Base-by-base conservation (phyloP, 2,888 invertebrate species). In the Tanypteryx hageni region DNA sequence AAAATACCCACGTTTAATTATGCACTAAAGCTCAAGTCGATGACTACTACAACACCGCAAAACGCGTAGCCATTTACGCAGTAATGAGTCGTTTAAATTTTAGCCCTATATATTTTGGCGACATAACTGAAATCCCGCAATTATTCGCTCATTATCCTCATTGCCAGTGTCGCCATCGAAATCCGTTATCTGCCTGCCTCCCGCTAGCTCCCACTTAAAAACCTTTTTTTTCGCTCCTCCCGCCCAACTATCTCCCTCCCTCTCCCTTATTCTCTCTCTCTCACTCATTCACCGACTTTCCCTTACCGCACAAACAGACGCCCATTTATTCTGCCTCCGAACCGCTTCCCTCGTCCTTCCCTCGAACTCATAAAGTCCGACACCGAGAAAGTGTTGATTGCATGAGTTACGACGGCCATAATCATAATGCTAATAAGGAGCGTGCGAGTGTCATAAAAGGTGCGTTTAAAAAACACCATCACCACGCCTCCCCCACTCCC, bases 361-460 rank as follows among this genome's bases (percentile, higher is more conserved):
- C 68, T 18, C 31, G 44, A 83, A 68, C 68, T 89, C 89, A 89
- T 89, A 89, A 89, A 89, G 64, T 89, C 89, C 89, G 64, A 89
- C 57, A 83, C 83, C 83, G 83, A 86, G 89, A n/a, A 89, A 89
- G 89, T 68, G 89, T 68, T 89, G 89, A 89, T 89, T 89, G 89
- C 61, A 31, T 68, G 89, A 89, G 89, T 89, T 89, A 89, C 89
- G 89, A 27, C 89, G 44, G 68, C 89, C 89, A 89, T 89, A 89
- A 89, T 89, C 89, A 68, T 89, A 89, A 89, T 89, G 89, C 89
- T 89, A 89, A 89, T 89, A 89, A 89, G 89, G 64, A 64, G 89
- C 89, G 89, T 89, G 89, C 89, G 89, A 89, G 89, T 89, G 89
- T 89, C 89, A 89, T 89, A 89, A 89, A 89, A 89, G 89, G 89